phyloP scores from a whole-genome alignment of 1,140 invertebrate species.

The Drosophila micromelanica region DNA sequence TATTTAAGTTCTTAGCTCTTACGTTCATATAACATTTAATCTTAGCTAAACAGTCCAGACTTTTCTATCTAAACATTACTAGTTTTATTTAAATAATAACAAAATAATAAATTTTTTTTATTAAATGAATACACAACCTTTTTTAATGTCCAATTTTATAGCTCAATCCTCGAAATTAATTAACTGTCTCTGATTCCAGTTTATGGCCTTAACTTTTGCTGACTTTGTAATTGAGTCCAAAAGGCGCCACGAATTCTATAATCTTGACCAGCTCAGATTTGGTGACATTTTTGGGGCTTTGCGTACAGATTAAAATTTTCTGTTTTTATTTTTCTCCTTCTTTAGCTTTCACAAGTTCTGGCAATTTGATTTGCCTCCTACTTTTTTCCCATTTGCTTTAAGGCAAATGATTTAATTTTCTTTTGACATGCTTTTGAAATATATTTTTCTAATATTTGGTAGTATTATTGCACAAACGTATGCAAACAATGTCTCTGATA shows the following conservation, averaged over 20 bases:
- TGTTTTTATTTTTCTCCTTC: background rate
- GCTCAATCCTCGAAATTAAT: background rate
- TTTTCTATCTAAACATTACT: too few relatives aligned
- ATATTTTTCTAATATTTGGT: too few relatives aligned
- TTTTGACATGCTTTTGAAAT: conserved; percentile 1
- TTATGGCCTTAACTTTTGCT: conserved; percentile 16
- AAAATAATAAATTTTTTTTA: too few relatives aligned
- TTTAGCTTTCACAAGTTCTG: background rate
- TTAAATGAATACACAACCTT: too few relatives aligned
- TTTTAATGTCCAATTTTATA: background rate
- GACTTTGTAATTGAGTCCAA: conserved; percentile 30
- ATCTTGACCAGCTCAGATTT: conserved; percentile 9
- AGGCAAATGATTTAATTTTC: conserved; percentile 27
- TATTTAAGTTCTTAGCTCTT: too few relatives aligned
- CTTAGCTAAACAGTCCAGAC: too few relatives aligned
- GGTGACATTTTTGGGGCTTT: conserved; percentile 12
- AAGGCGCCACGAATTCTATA: conserved; percentile 21
- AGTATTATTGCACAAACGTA: background rate
- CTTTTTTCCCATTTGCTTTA: conserved; percentile 16
- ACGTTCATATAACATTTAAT: too few relatives aligned
- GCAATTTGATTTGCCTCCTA: background rate
- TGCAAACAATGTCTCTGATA: background rate
- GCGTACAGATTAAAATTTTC: conserved; percentile 9
- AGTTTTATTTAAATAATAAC: too few relatives aligned
- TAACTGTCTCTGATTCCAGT: conserved; percentile 8